Conservation (phyloP, 2,113 vertebrate genomes). For the Pteruthius melanotis region DNA sequence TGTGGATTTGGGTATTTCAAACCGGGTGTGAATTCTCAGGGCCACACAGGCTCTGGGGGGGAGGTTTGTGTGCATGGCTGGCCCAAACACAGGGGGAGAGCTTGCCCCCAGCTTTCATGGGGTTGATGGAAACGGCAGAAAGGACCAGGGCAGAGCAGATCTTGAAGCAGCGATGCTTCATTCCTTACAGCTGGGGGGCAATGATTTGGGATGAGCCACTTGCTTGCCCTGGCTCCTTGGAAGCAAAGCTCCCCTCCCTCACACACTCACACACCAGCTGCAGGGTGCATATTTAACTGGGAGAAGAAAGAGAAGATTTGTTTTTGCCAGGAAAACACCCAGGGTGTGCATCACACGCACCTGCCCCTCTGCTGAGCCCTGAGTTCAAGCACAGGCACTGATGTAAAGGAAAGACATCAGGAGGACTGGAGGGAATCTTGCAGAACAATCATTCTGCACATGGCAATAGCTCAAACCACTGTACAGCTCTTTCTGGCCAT, state of each 20-base stretch:
- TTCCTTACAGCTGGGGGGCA: accelerated
- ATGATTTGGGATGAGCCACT: neutral
- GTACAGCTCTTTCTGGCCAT: neutral
- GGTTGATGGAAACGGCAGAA: neutral
- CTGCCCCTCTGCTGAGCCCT: neutral
- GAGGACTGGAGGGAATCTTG: neutral
- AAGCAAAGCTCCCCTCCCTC: neutral
- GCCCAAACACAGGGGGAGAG: accelerated
- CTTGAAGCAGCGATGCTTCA: neutral
- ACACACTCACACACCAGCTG: neutral
- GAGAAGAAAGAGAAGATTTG: neutral
- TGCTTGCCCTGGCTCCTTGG: neutral
- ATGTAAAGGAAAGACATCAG: neutral
- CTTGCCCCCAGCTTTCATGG: neutral
- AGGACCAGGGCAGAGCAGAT: neutral
- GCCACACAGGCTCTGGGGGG: accelerated
- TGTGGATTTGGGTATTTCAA: neutral
- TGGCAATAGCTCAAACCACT: neutral
- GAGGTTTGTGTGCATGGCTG: accelerated
- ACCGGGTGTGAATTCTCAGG: neutral
- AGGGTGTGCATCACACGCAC: accelerated
- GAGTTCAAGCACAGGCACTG: neutral
- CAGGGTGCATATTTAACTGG: neutral
- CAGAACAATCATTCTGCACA: neutral
- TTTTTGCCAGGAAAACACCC: neutral